Conservation (phyloP, 2,888 invertebrate genomes). For the Dasysyrphus albostriatus region DNA sequence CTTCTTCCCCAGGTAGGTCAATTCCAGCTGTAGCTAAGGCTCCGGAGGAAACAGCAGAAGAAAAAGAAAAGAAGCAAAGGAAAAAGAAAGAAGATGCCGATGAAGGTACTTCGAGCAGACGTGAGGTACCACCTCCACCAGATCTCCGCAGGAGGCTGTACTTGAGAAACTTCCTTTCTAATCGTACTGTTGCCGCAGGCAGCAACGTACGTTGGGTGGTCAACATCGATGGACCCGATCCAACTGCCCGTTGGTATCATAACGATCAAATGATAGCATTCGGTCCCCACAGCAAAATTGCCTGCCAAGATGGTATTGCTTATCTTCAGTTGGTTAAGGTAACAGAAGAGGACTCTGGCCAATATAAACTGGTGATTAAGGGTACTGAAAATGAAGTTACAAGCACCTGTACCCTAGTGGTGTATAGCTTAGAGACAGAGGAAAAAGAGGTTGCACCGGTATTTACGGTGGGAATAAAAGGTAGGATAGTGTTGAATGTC, state of each 20-base stretch:
- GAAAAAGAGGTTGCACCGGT: slow-evolving; percentile 88
- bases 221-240: slow-evolving; percentile 90
- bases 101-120: slow-evolving; percentile 79
- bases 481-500: slow-evolving; percentile 84
- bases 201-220: slow-evolving; percentile 92
- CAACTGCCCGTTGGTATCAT: slow-evolving; percentile 89
- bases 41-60: slow-evolving; percentile 78
- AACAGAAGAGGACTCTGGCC: slow-evolving; percentile 89
- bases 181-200: slow-evolving; percentile 90
- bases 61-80: slow-evolving; percentile 79
- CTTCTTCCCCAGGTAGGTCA: slow-evolving; percentile 80
- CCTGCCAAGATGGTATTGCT: slow-evolving; percentile 88
- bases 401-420: slow-evolving; percentile 87
- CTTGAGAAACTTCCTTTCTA: slow-evolving; percentile 91
- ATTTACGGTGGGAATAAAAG: slow-evolving; percentile 90
- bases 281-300: slow-evolving; percentile 86
- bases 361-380: slow-evolving; percentile 90
- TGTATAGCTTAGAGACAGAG: slow-evolving; percentile 82
- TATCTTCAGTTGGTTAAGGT: slow-evolving; percentile 90
- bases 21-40: slow-evolving; percentile 79
- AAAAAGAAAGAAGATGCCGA: slow-evolving; percentile 79
- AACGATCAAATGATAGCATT: slow-evolving; percentile 87
- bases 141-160: slow-evolving; percentile 84
- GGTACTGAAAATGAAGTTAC: slow-evolving; percentile 89
- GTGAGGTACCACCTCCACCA: slow-evolving; percentile 83